Base-by-base conservation (phyloP, 2,797 vertebrate species). In the Sebastiscus tertius region DNA sequence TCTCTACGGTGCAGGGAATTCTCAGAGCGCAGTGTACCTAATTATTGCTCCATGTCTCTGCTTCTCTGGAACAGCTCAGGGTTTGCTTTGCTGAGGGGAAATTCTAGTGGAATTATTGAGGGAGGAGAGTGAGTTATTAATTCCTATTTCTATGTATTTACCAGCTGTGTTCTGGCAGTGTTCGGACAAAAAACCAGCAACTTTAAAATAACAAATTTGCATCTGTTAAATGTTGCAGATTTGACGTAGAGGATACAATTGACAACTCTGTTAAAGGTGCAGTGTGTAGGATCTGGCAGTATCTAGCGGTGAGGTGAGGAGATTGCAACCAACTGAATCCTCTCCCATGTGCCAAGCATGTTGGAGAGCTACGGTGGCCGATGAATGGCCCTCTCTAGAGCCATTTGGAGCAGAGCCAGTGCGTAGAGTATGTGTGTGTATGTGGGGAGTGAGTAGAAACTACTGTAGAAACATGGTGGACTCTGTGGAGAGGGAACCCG, bases 11-110 rank as follows among this genome's bases (percentile, higher is more conserved):
- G 75, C 77, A 60, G 83, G 33, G 68, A 79, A 81, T 71, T 80
- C 77, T 89, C 86, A 33, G 77, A 75, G 77, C 49, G 36, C 85
- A 61, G 68, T 68, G 77, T 79, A 81, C 60, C 84, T 90, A 89
- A 92, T 93, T 89, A 93, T 75, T 83, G 75, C 80, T 84, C 72
- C 64, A 34, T 83, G 84, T 73, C 70, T 84, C 66, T 61, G 75
- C 79, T 72, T 85, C 82, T 80, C 36, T 29, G 55, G 49, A 79
- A 82, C 69, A 70, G 73, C 69, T 60, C 11, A 5, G 54, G 68
- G 65, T 91, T 90, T 72, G 77, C 77, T 81, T 83, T 83, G 65
- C 85, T 81, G 66, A 80, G 67, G 84, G 75, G 63, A 68, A 69
- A 83, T 82, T 85, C 86, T 77, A 74, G 34, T 75, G 58, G 84